Conservation (phyloP, 2,797 vertebrate genomes). For the Megalops cyprinoides region DNA sequence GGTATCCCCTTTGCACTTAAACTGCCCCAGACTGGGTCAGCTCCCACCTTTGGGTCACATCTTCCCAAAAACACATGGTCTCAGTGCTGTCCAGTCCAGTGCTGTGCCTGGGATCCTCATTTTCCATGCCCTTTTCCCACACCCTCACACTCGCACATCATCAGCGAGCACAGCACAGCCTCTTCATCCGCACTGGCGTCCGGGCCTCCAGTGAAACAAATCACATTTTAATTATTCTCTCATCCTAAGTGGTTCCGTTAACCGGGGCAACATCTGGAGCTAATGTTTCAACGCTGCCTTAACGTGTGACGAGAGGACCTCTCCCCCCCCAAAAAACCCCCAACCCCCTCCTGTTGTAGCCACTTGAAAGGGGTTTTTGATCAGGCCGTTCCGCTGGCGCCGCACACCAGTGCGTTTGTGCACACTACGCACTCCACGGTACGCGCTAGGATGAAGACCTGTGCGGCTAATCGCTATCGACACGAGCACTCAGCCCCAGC, state of each 20-base stretch:
- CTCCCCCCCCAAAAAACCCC: constrained; percentile 45
- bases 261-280: constrained; percentile 32
- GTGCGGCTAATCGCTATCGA: constrained; percentile 42
- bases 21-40: neutral
- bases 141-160: neutral
- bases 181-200: neutral
- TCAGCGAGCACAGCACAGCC: too few relatives aligned
- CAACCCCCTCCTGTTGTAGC: constrained; percentile 35
- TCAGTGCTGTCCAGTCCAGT: neutral
- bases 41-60: neutral
- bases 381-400: constrained; percentile 23
- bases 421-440: neutral
- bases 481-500: constrained; percentile 41
- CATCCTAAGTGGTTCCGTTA: neutral
- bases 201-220: neutral
- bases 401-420: neutral
- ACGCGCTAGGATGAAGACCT: constrained; percentile 47
- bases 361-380: constrained; percentile 49
- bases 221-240: constrained; percentile 18
- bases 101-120: neutral
- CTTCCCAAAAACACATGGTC: neutral
- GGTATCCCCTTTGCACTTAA: too few relatives aligned
- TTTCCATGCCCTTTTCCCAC: neutral
- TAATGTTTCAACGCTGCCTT: constrained; percentile 24
- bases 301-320: constrained; percentile 27